These are phyloP conservation scores for Arrhopalites spinosus DNA, from an alignment of 2,888 invertebrate genomes.

Conservation along the genomic window DNA sequence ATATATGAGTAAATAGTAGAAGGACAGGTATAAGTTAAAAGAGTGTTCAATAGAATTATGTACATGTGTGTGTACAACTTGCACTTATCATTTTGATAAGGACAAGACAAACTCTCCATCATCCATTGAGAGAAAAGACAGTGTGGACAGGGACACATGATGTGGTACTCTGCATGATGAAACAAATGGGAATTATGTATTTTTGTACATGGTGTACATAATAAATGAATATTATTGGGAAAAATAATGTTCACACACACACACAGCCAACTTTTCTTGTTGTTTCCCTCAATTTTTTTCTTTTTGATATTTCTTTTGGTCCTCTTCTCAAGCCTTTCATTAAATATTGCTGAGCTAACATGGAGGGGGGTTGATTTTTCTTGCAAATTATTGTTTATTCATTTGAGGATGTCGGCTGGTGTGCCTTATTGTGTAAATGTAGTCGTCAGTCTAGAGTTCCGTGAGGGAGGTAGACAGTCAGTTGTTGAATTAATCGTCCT, in stretches of 20 bases:
- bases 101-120: too few relatives aligned
- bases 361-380: background rate
- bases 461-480: background rate
- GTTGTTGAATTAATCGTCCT: constrained; percentile 1
- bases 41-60: too few relatives aligned
- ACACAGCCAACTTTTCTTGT: background rate
- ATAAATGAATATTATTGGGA: background rate
- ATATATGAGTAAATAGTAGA: too few relatives aligned
- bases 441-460: background rate
- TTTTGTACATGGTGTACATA: background rate
- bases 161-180: too few relatives aligned
- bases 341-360: constrained; percentile 23
- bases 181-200: too few relatives aligned
- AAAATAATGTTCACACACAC: background rate
- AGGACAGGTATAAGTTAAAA: too few relatives aligned
- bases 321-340: background rate
- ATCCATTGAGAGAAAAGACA: too few relatives aligned
- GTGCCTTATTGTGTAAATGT: background rate
- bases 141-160: too few relatives aligned
- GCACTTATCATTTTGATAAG: too few relatives aligned
- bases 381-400: constrained; percentile 27
- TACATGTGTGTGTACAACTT: too few relatives aligned
- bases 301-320: background rate
- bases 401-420: constrained; percentile 22
- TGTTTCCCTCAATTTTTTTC: background rate